Conservation (phyloP, 2,797 vertebrate species). For the Helarctos malayanus region DNA sequence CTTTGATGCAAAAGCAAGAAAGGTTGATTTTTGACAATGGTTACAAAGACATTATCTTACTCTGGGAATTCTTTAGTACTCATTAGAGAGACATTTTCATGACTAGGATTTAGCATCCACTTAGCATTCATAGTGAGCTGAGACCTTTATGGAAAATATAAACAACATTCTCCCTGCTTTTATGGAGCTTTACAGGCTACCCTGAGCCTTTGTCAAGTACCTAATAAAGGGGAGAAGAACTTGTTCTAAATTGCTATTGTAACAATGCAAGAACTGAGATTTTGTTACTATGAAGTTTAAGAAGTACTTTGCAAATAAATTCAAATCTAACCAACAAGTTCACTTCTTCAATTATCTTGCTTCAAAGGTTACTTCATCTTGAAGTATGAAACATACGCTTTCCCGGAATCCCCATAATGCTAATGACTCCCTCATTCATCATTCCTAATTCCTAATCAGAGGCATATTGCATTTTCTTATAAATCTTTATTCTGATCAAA, state of each 20-base stretch:
- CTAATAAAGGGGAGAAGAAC: slow-evolving; percentile 77
- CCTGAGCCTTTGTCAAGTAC: slow-evolving; percentile 75
- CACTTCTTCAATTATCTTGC: slow-evolving; percentile 72
- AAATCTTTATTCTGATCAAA: slow-evolving; percentile 80
- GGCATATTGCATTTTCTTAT: slow-evolving; percentile 69
- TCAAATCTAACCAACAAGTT: slow-evolving; percentile 56
- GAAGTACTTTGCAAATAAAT: slow-evolving; percentile 71
- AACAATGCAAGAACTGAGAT: slow-evolving; percentile 41
- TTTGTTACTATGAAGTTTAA: slow-evolving; percentile 64
- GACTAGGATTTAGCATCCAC: slow-evolving; percentile 73
- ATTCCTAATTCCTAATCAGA: slow-evolving; percentile 76
- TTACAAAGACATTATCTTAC: slow-evolving; percentile 65
- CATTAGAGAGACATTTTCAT: slow-evolving; percentile 78
- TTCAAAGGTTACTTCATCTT: slow-evolving; percentile 67
- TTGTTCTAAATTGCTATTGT: slow-evolving; percentile 70
- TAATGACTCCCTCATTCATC: slow-evolving; percentile 72
- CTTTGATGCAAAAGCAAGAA: slow-evolving; percentile 59
- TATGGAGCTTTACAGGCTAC: slow-evolving; percentile 68
- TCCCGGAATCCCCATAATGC: slow-evolving; percentile 19
- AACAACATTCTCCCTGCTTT: slow-evolving; percentile 73
- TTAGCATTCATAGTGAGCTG: slow-evolving; percentile 77
- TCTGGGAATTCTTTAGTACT: slow-evolving; percentile 76
- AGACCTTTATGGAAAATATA: slow-evolving; percentile 83
- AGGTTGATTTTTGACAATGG: slow-evolving; percentile 71
- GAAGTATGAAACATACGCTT: slow-evolving; percentile 32